Conservation (phyloP, 2,113 vertebrate species). For the Blennius ocellaris region DNA sequence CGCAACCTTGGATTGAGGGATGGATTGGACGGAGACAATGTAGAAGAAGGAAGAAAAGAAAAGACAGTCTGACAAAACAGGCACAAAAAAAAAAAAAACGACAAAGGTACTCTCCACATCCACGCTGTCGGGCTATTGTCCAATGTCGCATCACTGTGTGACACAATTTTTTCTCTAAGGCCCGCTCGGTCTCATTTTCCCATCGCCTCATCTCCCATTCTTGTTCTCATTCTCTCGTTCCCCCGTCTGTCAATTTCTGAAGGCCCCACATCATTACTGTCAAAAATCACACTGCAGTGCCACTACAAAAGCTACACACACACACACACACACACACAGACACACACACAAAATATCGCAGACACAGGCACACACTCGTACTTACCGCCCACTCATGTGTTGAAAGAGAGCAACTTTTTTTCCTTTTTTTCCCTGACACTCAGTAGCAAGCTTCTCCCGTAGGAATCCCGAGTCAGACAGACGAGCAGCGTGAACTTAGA, state of each 20-base stretch:
- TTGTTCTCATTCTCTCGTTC: constrained; percentile 50
- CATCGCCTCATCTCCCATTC: constrained; percentile 25
- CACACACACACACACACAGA: constrained; percentile 31
- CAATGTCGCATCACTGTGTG: constrained; percentile 15
- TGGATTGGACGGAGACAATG: constrained; percentile 2
- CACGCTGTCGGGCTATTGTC: constrained; percentile 13
- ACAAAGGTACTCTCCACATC: constrained; percentile 14
- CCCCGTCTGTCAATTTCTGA: constrained; percentile 65
- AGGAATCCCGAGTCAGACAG: constrained; percentile 60
- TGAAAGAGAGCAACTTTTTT: constrained; percentile 53
- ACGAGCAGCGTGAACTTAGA: constrained; percentile 50
- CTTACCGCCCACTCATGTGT: constrained; percentile 57
- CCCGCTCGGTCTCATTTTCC: constrained; percentile 23
- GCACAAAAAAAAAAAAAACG: background rate
- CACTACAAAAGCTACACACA: constrained; percentile 55
- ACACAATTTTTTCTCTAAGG: constrained; percentile 23
- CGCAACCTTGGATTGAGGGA: constrained; percentile 24
- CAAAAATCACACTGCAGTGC: constrained; percentile 57
- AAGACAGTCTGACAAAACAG: background rate
- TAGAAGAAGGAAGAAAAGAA: constrained; percentile 8
- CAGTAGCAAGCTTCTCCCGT: constrained; percentile 52
- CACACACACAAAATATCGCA: constrained; percentile 46
- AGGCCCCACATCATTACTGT: constrained; percentile 68
- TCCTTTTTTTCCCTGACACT: constrained; percentile 56
- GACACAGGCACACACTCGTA: constrained; percentile 32